These are phyloP conservation scores for Cyrtorhinus lividipennis DNA, from an alignment of 1,140 invertebrate species.

Conservation along the genomic window DNA sequence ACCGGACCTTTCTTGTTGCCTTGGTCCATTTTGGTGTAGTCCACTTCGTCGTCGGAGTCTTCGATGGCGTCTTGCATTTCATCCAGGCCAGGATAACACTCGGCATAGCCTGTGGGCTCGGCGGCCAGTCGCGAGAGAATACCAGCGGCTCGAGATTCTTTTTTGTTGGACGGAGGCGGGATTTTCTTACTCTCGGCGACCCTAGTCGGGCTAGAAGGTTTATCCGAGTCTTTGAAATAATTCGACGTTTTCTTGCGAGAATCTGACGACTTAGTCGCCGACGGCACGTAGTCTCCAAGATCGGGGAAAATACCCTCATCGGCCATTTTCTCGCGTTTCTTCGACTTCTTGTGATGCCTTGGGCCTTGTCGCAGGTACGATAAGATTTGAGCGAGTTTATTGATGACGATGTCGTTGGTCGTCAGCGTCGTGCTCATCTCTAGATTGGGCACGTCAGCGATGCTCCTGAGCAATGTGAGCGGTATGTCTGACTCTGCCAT, in stretches of 20 bases:
- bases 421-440: constrained; percentile 67
- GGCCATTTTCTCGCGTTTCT: constrained; percentile 45
- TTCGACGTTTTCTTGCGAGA: constrained; percentile 32
- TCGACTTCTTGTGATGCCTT: constrained; percentile 60
- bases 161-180: constrained; percentile 14
- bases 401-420: constrained; percentile 91
- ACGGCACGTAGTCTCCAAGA: constrained; percentile 78
- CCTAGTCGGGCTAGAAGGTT: constrained; percentile 21
- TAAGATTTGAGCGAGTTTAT: constrained; percentile 93
- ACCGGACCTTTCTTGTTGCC: constrained; percentile 60
- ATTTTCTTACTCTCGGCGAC: background rate
- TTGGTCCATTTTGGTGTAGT: constrained; percentile 98
- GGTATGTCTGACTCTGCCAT: constrained; percentile 85
- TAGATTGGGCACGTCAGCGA: constrained; percentile 77
- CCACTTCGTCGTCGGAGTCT: constrained; percentile 93
- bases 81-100: constrained; percentile 91
- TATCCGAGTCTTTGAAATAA: constrained; percentile 31
- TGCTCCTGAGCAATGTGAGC: constrained; percentile 86
- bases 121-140: constrained; percentile 59
- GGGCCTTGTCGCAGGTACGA: constrained; percentile 78
- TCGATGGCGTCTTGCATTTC: constrained; percentile 92
- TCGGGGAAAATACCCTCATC: constrained; percentile 88
- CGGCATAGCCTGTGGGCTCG: constrained; percentile 79
- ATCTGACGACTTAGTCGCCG: constrained; percentile 29
- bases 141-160: constrained; percentile 23